Conservation (phyloP, 2,113 vertebrate species). For the Bambusicola thoracicus region DNA sequence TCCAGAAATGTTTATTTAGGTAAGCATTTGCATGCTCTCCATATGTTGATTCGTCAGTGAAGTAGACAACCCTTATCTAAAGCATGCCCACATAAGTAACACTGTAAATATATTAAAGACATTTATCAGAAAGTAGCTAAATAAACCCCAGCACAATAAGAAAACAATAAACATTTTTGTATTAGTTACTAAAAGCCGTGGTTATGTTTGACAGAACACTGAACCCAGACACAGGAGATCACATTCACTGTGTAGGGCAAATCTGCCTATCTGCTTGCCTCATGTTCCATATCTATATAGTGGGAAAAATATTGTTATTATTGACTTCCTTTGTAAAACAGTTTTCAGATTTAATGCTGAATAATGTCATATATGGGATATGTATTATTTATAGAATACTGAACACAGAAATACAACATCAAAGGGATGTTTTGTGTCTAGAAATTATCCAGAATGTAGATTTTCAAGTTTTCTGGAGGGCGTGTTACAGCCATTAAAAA, state of each 20-base stretch:
- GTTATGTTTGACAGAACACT: conserved; percentile 40
- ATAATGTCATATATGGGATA: background rate
- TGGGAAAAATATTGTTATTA: conserved; percentile 10
- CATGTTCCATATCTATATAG: conserved; percentile 23
- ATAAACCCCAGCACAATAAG: conserved; percentile 50
- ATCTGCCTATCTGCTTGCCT: conserved; percentile 13
- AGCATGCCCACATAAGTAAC: conserved; percentile 16
- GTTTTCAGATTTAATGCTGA: conserved; percentile 13
- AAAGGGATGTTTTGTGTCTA: background rate
- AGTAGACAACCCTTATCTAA: background rate
- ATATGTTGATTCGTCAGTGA: conserved; percentile 1
- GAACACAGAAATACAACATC: background rate
- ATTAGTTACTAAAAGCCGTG: conserved; percentile 48
- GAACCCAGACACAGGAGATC: conserved; percentile 38
- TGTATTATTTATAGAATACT: background rate
- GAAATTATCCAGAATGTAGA: background rate
- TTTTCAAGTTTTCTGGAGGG: background rate
- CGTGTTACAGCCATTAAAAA: background rate
- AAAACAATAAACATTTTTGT: conserved; percentile 52
- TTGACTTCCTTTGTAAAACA: conserved; percentile 3
- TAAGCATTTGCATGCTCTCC: background rate
- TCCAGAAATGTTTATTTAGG: conserved; percentile 21
- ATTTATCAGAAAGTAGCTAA: conserved; percentile 38
- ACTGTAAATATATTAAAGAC: conserved; percentile 4
- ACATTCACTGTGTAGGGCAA: conserved; percentile 10